Conservation (phyloP, 2,797 vertebrate genomes). For the Avahi laniger region DNA sequence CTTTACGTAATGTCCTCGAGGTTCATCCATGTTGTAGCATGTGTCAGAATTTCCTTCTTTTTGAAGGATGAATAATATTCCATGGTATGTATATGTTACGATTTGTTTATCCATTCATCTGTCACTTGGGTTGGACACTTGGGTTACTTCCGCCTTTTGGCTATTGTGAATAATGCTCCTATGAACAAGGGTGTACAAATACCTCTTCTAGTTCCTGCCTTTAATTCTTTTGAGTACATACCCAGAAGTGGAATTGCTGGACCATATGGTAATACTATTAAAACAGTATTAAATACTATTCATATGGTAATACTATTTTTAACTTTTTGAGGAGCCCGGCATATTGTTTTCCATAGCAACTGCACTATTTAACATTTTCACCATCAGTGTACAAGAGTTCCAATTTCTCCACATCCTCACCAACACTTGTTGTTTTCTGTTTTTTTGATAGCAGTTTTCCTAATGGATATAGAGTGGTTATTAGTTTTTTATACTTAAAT, state of each 20-base stretch:
- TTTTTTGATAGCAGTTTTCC: neutral
- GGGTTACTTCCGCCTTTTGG: neutral
- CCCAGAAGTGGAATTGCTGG: neutral
- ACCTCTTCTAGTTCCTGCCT: neutral
- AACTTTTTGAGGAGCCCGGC: neutral
- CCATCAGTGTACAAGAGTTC: neutral
- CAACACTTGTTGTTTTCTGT: neutral
- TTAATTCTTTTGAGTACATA: neutral
- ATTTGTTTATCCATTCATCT: neutral
- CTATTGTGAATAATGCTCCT: neutral
- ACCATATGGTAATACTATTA: neutral
- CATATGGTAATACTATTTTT: neutral
- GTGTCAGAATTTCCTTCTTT: neutral
- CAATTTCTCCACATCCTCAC: neutral
- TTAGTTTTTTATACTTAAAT: constrained; percentile 6
- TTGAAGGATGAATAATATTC: neutral
- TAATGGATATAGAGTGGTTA: neutral
- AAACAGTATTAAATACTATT: too few species aligned
- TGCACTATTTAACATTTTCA: neutral
- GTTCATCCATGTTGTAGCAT: neutral
- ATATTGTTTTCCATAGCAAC: neutral
- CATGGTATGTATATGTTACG: neutral
- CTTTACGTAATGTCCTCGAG: neutral
- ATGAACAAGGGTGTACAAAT: neutral
- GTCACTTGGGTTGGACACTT: neutral